Evolutionary conservation across 2,797 vertebrate species (phyloP).

Genomic region (Danio aesculapii): DNA sequence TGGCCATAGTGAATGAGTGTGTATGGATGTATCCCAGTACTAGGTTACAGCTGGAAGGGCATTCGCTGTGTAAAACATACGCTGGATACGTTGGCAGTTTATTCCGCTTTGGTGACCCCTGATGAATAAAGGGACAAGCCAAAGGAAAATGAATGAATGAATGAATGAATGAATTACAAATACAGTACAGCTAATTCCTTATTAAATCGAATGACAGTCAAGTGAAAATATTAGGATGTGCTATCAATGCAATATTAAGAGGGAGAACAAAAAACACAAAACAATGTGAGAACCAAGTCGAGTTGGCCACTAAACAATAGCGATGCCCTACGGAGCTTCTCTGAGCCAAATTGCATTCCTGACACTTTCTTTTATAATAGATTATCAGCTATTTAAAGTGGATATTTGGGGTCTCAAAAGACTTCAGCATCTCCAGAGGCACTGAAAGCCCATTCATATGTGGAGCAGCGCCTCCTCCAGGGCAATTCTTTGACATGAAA

Average conservation of each 20-base stretch:
- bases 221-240: slow-evolving; percentile 33
- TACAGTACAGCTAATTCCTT: neutral
- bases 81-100: too few relatives aligned
- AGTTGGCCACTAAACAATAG: slow-evolving; percentile 30
- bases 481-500: slow-evolving; percentile 35
- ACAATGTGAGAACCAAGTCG: slow-evolving; percentile 22
- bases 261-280: slow-evolving; percentile 3
- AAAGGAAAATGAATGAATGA: too few relatives aligned
- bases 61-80: too few relatives aligned
- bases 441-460: slow-evolving; percentile 43
- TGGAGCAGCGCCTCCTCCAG: slow-evolving; percentile 33
- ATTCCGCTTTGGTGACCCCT: too few relatives aligned
- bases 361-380: slow-evolving; percentile 52
- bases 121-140: too few relatives aligned
- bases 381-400: slow-evolving; percentile 58
- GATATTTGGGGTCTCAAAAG: slow-evolving; percentile 54
- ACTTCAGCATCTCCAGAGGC: slow-evolving; percentile 30
- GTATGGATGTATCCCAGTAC: too few relatives aligned
- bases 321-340: slow-evolving; percentile 24
- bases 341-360: slow-evolving; percentile 32
- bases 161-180: too few relatives aligned
- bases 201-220: slow-evolving; percentile 10
- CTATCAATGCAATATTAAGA: slow-evolving; percentile 11
- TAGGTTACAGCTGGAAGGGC: too few relatives aligned
- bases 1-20: too few relatives aligned